A percentile compares a stretch with the other conserved stretches of the same genome.
Evolutionary conservation across 2,888 invertebrate genomes (phyloP).

Genomic region (Drosophila emarginata): DNA sequence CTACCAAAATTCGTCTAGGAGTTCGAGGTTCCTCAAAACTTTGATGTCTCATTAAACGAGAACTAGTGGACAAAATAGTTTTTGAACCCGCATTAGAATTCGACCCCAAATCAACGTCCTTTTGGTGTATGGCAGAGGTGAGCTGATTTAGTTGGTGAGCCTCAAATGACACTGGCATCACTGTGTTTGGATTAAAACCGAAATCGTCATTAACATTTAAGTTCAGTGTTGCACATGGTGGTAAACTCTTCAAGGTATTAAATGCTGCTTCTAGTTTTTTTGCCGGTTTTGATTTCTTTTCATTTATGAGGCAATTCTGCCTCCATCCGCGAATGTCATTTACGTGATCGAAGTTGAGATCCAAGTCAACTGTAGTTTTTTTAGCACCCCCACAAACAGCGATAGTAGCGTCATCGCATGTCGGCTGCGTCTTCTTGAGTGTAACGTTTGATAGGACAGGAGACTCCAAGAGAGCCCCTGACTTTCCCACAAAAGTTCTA

Average conservation of each 20-base stretch:
- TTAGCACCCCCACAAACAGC: background rate
- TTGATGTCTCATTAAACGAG: background rate
- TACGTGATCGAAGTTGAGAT: background rate
- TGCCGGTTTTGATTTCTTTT: background rate
- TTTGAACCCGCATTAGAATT: background rate
- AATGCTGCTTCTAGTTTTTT: background rate
- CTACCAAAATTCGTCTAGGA: background rate
- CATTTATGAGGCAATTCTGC: background rate
- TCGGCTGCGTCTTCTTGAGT: background rate
- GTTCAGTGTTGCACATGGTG: no score
- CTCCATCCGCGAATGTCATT: background rate
- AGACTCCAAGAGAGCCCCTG: background rate
- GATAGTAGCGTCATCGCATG: background rate
- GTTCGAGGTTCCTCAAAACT: background rate
- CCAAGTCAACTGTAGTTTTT: background rate
- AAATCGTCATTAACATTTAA: background rate
- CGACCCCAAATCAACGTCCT: background rate
- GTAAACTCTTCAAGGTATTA: background rate
- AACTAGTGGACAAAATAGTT: background rate
- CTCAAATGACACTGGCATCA: background rate
- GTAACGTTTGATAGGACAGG: background rate
- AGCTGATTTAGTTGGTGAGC: background rate
- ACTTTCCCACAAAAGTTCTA: background rate
- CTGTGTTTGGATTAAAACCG: background rate
- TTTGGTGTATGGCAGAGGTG: background rate